Percentiles rank a stretch among this genome's conserved stretches.
phyloP scores from a whole-genome alignment of 1,140 invertebrate species.

The Drosophila malerkotliana region DNA sequence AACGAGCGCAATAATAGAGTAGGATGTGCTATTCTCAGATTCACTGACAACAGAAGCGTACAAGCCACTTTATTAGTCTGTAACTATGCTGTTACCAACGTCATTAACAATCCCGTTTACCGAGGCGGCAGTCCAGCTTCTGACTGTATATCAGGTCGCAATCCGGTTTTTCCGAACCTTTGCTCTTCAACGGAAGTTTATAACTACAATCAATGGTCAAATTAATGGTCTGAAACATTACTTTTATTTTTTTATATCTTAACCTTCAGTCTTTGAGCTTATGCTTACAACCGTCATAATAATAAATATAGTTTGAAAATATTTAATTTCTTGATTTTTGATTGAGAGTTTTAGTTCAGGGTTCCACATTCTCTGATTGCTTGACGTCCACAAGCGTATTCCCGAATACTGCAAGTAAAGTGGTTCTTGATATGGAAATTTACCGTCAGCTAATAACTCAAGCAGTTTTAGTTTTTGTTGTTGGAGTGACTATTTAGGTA shows the following conservation, averaged over 20 bases:
- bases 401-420: no score
- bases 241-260: not conserved
- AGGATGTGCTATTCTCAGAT: slow-evolving; percentile 61
- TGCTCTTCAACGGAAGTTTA: slow-evolving; percentile 57
- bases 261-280: no score
- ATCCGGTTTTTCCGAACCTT: slow-evolving; percentile 58
- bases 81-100: slow-evolving; percentile 73
- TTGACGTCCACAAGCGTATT: no score
- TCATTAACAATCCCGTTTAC: slow-evolving; percentile 61
- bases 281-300: no score
- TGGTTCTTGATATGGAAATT: no score
- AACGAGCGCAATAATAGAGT: slow-evolving; percentile 64
- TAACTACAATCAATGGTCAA: slow-evolving; percentile 64
- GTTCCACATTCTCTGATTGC: no score
- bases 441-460: no score
- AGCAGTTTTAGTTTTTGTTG: no score
- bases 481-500: no score
- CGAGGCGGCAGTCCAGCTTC: slow-evolving; percentile 52
- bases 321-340: no score
- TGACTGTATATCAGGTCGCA: slow-evolving; percentile 55
- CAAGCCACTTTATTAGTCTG: slow-evolving; percentile 60
- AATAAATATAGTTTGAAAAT: no score
- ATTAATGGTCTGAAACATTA: slow-evolving; percentile 8
- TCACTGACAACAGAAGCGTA: slow-evolving; percentile 44
- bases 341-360: no score